These are phyloP conservation scores for Onychomys leucogaster DNA, from an alignment of 2,797 vertebrate genomes.

Conservation along the genomic window DNA sequence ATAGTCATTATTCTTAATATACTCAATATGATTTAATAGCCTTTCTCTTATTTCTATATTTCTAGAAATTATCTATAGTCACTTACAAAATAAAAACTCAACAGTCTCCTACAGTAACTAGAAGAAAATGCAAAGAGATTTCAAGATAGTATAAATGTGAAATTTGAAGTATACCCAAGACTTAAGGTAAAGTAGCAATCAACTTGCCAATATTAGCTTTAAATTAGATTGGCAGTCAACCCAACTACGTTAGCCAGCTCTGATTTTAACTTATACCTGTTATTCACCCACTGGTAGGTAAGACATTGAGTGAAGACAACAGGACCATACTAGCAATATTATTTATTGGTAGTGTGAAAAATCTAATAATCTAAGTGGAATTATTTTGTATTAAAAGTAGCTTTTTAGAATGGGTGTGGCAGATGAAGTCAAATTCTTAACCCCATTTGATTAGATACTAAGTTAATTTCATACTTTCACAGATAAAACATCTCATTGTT, in stretches of 20 bases:
- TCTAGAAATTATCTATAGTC: constrained; percentile 50
- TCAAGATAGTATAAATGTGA: constrained; percentile 61
- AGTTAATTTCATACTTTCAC: constrained; percentile 43
- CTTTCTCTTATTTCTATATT: constrained; percentile 54
- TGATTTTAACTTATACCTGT: constrained; percentile 45
- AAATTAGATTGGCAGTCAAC: constrained; percentile 34
- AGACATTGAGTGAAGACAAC: constrained; percentile 42
- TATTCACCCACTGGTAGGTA: constrained; percentile 20
- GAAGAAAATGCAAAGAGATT: constrained; percentile 44
- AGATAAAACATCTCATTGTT: constrained; percentile 57
- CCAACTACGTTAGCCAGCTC: not conserved
- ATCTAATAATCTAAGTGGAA: constrained; percentile 18
- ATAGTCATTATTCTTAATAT: not conserved
- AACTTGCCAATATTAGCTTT: constrained; percentile 63
- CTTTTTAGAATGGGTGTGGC: constrained; percentile 47
- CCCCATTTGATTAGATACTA: not conserved
- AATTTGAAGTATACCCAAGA: constrained; percentile 62
- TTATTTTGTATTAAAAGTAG: constrained; percentile 55
- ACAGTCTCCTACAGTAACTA: constrained; percentile 32
- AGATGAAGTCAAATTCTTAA: constrained; percentile 33
- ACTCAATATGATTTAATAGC: constrained; percentile 18
- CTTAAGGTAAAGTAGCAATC: constrained; percentile 35
- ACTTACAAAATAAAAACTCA: constrained; percentile 56
- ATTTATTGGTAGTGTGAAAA: not conserved
- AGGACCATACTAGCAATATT: not conserved